phyloP scores from a whole-genome alignment of 2,888 invertebrate species.

The Eucriotettix oculatus region DNA sequence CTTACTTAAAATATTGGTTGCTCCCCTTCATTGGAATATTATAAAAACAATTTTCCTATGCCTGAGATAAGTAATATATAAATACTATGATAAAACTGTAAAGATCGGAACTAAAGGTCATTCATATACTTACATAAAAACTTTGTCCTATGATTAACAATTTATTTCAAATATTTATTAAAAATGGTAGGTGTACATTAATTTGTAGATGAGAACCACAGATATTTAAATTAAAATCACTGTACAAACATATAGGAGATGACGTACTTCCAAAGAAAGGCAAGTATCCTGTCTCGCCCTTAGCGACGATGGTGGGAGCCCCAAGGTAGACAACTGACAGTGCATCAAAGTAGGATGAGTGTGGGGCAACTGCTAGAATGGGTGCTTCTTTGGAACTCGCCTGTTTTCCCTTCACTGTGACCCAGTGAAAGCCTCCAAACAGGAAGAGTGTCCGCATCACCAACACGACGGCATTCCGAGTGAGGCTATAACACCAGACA shows the following conservation, averaged over 20 bases:
- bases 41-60: too few species aligned
- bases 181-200: too few species aligned
- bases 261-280: constrained; percentile 82
- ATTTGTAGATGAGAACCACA: too few species aligned
- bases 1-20: too few species aligned
- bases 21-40: too few species aligned
- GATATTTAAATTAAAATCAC: too few species aligned
- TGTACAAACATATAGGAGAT: background rate
- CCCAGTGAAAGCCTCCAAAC: constrained; percentile 59
- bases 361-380: constrained; percentile 59
- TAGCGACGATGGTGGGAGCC: constrained; percentile 82
- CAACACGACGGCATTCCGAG: too few species aligned
- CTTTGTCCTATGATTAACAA: background rate
- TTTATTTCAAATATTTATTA: too few species aligned
- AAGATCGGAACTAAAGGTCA: too few species aligned
- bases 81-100: too few species aligned
- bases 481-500: too few species aligned
- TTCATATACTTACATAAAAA: background rate
- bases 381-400: constrained; percentile 36
- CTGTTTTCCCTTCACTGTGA: constrained; percentile 53
- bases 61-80: too few species aligned
- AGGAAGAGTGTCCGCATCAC: constrained; percentile 56
- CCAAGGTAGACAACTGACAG: constrained; percentile 64
- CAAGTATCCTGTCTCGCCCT: constrained; percentile 63
- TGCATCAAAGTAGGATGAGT: constrained; percentile 82